Percentiles rank a stretch among this genome's conserved stretches.
phyloP scores from a whole-genome alignment of 1,140 invertebrate species.

The Trichoplusia ni region DNA sequence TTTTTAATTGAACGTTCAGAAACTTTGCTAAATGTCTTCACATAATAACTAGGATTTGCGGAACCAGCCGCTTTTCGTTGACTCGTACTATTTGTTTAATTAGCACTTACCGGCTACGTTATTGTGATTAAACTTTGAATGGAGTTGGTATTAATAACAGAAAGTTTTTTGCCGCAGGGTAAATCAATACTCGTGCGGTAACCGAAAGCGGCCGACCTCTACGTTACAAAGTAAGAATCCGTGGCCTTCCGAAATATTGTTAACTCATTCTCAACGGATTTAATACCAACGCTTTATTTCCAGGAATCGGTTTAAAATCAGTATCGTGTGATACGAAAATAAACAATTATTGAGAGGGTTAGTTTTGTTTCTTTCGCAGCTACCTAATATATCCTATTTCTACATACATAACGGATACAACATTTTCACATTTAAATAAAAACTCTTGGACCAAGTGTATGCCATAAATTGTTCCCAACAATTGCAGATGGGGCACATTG shows the following conservation, averaged over 20 bases:
- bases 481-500: conserved; percentile 49
- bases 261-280: conserved; percentile 31
- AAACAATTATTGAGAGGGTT: conserved; percentile 13
- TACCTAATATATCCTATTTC: conserved; percentile 1
- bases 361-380: conserved; percentile 4
- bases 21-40: conserved; percentile 8
- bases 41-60: not conserved
- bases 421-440: conserved; percentile 22
- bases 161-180: conserved; percentile 56
- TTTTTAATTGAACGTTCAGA: conserved; percentile 16
- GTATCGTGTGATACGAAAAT: conserved; percentile 28
- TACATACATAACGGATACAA: not conserved
- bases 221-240: conserved; percentile 51
- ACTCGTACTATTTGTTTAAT: conserved; percentile 3
- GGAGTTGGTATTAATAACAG: conserved; percentile 51
- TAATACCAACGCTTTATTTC: conserved; percentile 30
- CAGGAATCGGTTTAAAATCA: conserved; percentile 26
- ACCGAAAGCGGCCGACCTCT: conserved; percentile 47
- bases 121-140: conserved; percentile 19
- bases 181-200: conserved; percentile 62
- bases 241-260: conserved; percentile 35
- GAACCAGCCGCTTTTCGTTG: not conserved
- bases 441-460: conserved; percentile 10
- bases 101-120: conserved; percentile 1
- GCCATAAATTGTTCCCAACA: conserved; percentile 52